Percentiles rank a stretch among this genome's conserved stretches.
These are phyloP conservation scores for Amazona vittata DNA, from an alignment of 2,113 vertebrate species.

Conservation along the genomic window DNA sequence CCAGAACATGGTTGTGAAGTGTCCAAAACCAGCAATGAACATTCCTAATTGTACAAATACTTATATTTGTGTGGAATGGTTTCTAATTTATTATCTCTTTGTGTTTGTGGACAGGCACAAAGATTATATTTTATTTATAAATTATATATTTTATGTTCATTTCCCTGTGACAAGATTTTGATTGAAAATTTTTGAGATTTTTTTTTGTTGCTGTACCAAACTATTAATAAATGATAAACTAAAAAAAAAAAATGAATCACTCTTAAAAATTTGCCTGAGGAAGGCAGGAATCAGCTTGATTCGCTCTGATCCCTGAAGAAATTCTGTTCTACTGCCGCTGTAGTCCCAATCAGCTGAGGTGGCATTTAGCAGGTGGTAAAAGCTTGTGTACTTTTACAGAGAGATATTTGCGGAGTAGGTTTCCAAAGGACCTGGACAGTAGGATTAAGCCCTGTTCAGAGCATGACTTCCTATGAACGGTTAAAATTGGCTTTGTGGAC, in stretches of 20 bases:
- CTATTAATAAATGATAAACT: background rate
- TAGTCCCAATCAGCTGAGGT: background rate
- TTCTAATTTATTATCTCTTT: background rate
- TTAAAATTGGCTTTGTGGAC: background rate
- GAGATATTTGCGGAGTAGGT: background rate
- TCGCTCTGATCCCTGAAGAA: background rate
- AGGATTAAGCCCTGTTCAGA: background rate
- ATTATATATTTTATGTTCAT: background rate
- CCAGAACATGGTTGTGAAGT: constrained; percentile 12
- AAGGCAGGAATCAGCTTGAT: background rate
- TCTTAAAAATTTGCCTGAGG: background rate
- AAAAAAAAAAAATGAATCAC: background rate
- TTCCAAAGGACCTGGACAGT: background rate
- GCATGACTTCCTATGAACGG: background rate
- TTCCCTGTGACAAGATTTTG: background rate
- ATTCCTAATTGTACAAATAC: background rate
- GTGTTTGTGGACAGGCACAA: background rate
- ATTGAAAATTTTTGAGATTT: background rate
- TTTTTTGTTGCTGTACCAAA: background rate
- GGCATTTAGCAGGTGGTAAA: background rate
- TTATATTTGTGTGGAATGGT: background rate
- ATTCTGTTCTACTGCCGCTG: background rate
- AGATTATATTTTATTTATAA: background rate
- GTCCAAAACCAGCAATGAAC: background rate
- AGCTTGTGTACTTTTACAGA: background rate